phyloP scores from a whole-genome alignment of 37 sponge, comb jelly and placozoan species.

The Cladorhizidae sp. region DNA sequence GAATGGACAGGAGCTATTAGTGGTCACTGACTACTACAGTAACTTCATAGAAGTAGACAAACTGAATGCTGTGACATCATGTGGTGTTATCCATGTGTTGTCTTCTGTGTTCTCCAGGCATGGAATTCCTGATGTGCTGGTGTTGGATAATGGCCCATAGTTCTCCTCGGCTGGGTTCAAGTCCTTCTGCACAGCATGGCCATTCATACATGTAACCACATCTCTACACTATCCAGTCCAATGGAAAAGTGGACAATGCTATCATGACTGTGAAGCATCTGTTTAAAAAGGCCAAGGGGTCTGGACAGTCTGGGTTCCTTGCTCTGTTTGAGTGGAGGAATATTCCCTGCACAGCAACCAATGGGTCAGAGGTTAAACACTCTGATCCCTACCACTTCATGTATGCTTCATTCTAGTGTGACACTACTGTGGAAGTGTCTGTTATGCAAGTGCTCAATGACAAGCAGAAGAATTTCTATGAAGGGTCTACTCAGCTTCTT shows the following conservation, averaged over 20 bases:
- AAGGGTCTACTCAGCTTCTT: no score
- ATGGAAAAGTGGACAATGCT: constrained; percentile 62
- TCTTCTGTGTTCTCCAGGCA: constrained; percentile 8
- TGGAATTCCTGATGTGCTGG: constrained; percentile 25
- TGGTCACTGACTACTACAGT: no score
- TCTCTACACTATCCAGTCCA: constrained; percentile 21
- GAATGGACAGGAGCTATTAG: constrained; percentile 27
- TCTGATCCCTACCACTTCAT: no score
- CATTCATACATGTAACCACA: constrained; percentile 29
- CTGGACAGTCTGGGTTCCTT: constrained; percentile 35
- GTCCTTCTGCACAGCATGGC: constrained; percentile 27
- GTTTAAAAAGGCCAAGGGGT: constrained; percentile 26
- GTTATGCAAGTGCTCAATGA: no score
- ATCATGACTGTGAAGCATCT: constrained; percentile 54
- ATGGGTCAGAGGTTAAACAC: no score
- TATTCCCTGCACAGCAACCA: no score
- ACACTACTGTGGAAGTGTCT: no score
- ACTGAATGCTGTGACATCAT: background rate
- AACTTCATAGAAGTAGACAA: no score
- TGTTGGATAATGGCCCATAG: constrained; percentile 52
- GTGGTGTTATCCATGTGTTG: background rate
- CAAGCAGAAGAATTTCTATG: no score
- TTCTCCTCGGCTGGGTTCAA: constrained; percentile 25
- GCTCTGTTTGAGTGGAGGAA: constrained; percentile 70
- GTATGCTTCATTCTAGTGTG: no score